Evolutionary conservation across 2,888 invertebrate species (phyloP).

Genomic region (Mylabris sibirica): DNA sequence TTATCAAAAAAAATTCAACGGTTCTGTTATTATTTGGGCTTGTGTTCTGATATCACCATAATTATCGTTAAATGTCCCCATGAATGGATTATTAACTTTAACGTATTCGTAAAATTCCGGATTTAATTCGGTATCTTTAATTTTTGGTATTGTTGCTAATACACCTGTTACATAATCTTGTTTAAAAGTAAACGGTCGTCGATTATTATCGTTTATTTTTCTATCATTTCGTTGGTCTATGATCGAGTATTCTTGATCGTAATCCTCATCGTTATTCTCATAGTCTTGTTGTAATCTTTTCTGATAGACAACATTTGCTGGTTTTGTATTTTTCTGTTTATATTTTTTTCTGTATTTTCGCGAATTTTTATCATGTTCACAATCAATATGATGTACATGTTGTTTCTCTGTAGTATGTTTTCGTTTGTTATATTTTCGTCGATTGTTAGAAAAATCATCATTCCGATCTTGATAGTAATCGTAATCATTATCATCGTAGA

Average conservation of each 20-base stretch:
- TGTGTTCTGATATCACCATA: background rate
- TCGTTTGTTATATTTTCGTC: background rate
- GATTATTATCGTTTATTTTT: background rate
- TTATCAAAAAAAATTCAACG: background rate
- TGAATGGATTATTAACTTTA: conserved; percentile 20
- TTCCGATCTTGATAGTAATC: background rate
- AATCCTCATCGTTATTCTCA: conserved; percentile 6
- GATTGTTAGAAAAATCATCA: background rate
- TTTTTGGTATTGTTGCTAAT: conserved; percentile 26
- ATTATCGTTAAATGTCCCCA: conserved; percentile 14
- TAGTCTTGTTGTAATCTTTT: background rate
- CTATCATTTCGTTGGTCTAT: background rate
- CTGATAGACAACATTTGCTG: background rate
- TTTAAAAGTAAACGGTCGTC: conserved; percentile 14
- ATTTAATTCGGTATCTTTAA: conserved; percentile 14
- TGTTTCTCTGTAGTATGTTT: background rate
- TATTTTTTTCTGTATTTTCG: background rate
- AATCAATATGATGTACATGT: background rate
- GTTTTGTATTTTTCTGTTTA: background rate
- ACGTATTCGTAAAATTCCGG: conserved; percentile 15
- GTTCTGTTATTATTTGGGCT: conserved; percentile 1
- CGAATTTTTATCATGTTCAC: background rate
- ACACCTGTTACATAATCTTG: conserved; percentile 31
- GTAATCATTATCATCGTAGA: background rate
- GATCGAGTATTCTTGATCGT: conserved; percentile 13